Percentiles rank a stretch among this genome's conserved stretches.
Conservation (phyloP, 2,888 invertebrate genomes). For the Hermaeophaga mercurialis region DNA sequence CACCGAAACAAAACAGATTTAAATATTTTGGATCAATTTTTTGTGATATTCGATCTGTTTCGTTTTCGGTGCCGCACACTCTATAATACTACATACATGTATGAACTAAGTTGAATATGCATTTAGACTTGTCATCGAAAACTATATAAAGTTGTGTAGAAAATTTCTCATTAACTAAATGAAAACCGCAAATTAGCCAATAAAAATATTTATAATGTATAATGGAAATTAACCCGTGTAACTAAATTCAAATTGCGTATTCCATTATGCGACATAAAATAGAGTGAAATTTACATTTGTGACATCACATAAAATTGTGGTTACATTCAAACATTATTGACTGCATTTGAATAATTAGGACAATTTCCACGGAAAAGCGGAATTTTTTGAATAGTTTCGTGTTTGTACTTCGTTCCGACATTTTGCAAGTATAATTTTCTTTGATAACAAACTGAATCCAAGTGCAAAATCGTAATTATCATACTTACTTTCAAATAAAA, state of each 20-base stretch:
- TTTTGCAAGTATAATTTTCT: constrained; percentile 38
- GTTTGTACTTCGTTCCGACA: constrained; percentile 21
- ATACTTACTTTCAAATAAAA: constrained; percentile 26
- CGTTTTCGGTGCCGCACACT: too few species aligned
- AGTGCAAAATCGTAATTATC: constrained; percentile 28
- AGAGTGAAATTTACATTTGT: constrained; percentile 21
- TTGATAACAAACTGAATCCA: constrained; percentile 32
- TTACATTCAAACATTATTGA: constrained; percentile 30
- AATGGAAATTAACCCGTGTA: constrained; percentile 11
- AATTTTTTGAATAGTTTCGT: constrained; percentile 37
- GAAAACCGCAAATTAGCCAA: constrained; percentile 15
- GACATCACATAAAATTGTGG: constrained; percentile 17
- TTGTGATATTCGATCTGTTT: too few species aligned
- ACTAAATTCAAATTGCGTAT: constrained; percentile 14
- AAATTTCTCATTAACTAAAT: constrained; percentile 14
- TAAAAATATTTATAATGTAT: constrained; percentile 12
- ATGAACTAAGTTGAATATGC: too few species aligned
- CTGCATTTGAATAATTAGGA: constrained; percentile 36
- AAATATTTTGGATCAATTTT: too few species aligned
- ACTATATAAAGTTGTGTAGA: background rate
- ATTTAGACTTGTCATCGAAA: background rate
- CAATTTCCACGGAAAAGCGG: constrained; percentile 35
- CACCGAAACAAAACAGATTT: too few species aligned
- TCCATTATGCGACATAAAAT: constrained; percentile 19
- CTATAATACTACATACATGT: too few species aligned